These are phyloP conservation scores for Loxodonta africana DNA, from an alignment of 2,113 vertebrate species.

Conservation along the genomic window DNA sequence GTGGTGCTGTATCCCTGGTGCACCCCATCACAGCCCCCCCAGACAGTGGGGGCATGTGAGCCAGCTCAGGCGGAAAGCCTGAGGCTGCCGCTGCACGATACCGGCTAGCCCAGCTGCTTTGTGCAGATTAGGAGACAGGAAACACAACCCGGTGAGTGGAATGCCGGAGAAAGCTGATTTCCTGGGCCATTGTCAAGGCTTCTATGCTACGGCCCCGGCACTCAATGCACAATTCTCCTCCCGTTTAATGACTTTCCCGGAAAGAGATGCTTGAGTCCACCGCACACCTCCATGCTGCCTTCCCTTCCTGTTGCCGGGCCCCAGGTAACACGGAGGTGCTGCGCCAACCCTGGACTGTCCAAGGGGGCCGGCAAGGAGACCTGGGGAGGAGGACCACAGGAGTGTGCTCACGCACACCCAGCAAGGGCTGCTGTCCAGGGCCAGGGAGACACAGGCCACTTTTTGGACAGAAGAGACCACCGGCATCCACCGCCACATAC, in stretches of 20 bases:
- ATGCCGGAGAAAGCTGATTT: conserved; percentile 45
- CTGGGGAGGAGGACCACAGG: background rate
- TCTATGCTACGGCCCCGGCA: background rate
- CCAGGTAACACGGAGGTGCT: background rate
- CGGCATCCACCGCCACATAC: too few species aligned
- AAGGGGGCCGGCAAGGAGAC: too few species aligned
- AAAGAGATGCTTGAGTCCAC: background rate
- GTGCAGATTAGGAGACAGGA: conserved; percentile 48
- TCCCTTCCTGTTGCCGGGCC: background rate
- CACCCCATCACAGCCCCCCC: too few species aligned
- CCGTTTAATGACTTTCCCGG: background rate
- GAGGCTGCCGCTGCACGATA: background rate
- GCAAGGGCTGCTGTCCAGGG: too few species aligned
- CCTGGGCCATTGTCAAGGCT: background rate
- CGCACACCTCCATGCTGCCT: background rate
- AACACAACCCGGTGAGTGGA: background rate
- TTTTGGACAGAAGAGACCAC: too few species aligned
- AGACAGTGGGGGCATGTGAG: too few species aligned
- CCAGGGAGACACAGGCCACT: too few species aligned
- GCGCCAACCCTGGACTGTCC: too few species aligned
- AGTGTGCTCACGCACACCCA: too few species aligned
- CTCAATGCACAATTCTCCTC: background rate
- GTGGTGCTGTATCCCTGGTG: too few species aligned
- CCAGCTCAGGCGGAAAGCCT: too few species aligned
- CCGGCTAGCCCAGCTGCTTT: background rate